phyloP scores from a whole-genome alignment of 2,888 invertebrate species.

The Cheilosia soror region DNA sequence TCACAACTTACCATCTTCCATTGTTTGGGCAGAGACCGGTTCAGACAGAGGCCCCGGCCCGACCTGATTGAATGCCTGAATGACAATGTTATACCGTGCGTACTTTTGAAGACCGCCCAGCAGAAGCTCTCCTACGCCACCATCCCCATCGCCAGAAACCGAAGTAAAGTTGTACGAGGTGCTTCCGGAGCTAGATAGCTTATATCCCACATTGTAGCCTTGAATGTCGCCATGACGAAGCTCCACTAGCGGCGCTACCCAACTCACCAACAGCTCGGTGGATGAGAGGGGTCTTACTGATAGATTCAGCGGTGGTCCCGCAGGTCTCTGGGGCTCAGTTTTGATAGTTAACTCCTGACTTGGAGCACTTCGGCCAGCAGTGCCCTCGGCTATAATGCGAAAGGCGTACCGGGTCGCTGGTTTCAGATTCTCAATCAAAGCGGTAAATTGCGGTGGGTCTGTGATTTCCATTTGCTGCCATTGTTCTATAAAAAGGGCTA shows the following conservation, averaged over 20 bases:
- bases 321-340: constrained; percentile 89
- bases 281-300: constrained; percentile 89
- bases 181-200: constrained; percentile 84
- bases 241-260: constrained; percentile 89
- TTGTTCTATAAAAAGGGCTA: constrained; percentile 83
- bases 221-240: constrained; percentile 90
- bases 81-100: constrained; percentile 88
- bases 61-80: constrained; percentile 90
- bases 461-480: constrained; percentile 88
- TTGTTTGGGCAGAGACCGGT: constrained; percentile 88
- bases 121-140: constrained; percentile 87
- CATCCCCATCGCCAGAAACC: constrained; percentile 88
- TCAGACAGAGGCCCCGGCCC: constrained; percentile 90
- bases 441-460: constrained; percentile 87
- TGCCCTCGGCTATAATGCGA: constrained; percentile 90
- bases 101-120: constrained; percentile 87
- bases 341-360: constrained; percentile 87
- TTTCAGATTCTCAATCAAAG: constrained; percentile 88
- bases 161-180: constrained; percentile 88
- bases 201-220: constrained; percentile 89
- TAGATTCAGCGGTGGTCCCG: constrained; percentile 88
- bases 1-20: constrained; percentile 88
- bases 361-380: constrained; percentile 88
- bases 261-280: constrained; percentile 89
- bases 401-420: constrained; percentile 89